These are phyloP conservation scores for Sphaeridia pumilis DNA, from an alignment of 2,888 invertebrate genomes.

Conservation along the genomic window DNA sequence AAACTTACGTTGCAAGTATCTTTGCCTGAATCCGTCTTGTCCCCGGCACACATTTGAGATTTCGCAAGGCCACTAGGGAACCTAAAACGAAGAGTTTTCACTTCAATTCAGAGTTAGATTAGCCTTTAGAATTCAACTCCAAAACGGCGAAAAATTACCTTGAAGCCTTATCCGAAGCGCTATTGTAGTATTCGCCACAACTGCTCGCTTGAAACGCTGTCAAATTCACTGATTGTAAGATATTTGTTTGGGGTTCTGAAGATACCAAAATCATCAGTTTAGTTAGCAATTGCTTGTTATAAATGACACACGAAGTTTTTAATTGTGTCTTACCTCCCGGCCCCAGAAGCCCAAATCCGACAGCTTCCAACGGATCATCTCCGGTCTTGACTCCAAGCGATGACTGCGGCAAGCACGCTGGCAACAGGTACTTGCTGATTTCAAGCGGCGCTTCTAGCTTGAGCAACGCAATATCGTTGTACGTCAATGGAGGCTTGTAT, in stretches of 20 bases:
- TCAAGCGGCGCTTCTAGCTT: constrained; percentile 24
- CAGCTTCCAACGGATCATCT: constrained; percentile 16
- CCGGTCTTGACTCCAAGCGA: constrained; percentile 15
- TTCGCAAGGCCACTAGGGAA: constrained; percentile 16
- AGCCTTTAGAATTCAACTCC: too few species aligned
- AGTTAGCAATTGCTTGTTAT: too few species aligned
- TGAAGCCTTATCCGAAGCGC: constrained; percentile 8
- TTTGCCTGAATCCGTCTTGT: constrained; percentile 16
- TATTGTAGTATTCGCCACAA: constrained; percentile 19
- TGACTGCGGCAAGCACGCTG: constrained; percentile 30
- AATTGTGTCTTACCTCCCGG: constrained; percentile 19
- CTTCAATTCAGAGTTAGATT: too few species aligned
- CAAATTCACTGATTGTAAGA: constrained; percentile 24
- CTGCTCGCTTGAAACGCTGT: constrained; percentile 17
- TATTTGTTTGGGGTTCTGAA: constrained; percentile 21
- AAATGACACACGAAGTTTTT: too few species aligned
- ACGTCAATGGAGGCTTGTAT: constrained; percentile 20
- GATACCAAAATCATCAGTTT: too few species aligned
- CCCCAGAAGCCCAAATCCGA: constrained; percentile 27
- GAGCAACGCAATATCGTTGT: constrained; percentile 29
- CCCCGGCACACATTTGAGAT: constrained; percentile 22
- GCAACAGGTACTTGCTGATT: constrained; percentile 20
- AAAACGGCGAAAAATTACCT: constrained; percentile 15
- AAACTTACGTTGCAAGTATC: constrained; percentile 22
- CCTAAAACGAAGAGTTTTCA: constrained; percentile 2